These are phyloP conservation scores for Stegophylla sp. DNA, from an alignment of 2,888 invertebrate species.

Conservation along the genomic window DNA sequence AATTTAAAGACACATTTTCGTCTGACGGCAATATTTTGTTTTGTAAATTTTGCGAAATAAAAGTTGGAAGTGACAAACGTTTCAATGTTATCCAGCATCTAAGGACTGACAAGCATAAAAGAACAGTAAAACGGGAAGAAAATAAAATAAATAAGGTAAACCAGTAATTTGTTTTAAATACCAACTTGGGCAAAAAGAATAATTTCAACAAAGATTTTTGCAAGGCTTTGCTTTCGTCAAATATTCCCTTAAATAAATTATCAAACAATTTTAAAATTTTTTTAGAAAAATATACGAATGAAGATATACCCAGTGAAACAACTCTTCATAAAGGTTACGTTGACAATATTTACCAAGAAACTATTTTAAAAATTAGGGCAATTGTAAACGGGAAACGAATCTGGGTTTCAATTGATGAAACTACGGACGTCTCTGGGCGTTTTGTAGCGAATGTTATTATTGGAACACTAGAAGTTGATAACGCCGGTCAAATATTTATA, in stretches of 20 bases:
- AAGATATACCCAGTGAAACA: no score
- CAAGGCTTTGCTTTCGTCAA: no score
- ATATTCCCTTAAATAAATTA: no score
- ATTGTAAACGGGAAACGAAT: no score
- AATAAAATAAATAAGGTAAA: not conserved
- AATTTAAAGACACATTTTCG: not conserved
- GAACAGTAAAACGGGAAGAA: not conserved
- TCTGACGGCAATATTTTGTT: not conserved
- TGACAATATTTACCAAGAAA: no score
- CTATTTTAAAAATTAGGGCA: no score
- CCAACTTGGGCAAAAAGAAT: no score
- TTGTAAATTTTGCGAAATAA: not conserved
- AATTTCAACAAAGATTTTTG: no score
- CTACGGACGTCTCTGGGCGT: not conserved
- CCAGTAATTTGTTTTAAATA: not conserved
- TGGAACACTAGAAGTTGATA: not conserved
- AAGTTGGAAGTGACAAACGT: not conserved
- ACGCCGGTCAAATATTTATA: not conserved
- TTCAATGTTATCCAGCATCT: not conserved
- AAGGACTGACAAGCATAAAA: not conserved
- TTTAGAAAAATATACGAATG: no score
- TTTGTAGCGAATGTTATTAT: slow-evolving; percentile 9
- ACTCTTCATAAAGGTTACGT: no score
- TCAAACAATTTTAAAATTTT: no score
- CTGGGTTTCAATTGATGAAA: no score